Base-by-base conservation (phyloP, 2,797 vertebrate genomes). In the Chrosomus eos region DNA sequence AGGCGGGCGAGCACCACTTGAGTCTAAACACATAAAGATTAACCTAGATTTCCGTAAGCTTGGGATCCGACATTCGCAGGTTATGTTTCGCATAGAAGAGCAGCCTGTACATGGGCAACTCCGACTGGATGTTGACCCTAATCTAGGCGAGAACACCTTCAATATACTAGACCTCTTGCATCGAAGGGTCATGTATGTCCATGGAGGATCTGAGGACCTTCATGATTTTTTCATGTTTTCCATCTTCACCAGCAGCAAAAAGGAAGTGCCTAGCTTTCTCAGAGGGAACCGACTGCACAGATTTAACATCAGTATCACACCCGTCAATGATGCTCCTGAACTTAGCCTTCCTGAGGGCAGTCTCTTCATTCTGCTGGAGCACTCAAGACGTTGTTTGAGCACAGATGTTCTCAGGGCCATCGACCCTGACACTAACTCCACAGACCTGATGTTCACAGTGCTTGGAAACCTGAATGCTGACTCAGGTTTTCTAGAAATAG, bases 181-280 rank as follows among this genome's bases (percentile, higher is more conserved):
- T 87, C 94, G 93, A 7, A 94, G 94, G 77, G 91, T 98, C 80
- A 93, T 95, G 70, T 99, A 98, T 45, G 81, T 96, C 83, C 98
- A 98, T 81, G 92, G 96, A 48, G 96, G 97, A 38, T 97, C 97
- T 36, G 97, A 99, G 87, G 93, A 93, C 83, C 86, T 88, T 66
- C 91, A 58, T 0, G 96, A 98, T 92, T 94, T 93, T 91, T 99
- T 98, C 89, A 95, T 92, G 88, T 98, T 98, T 92, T 96, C 94
- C 0, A 70, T 97, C 81, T 96, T 93, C 90, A 92, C 89, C 58
- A 95, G 58, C 79, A 95, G 91, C 74, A 95, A 95, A 88, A 95
- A 93, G 78, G 89, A 91, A 71, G 79, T 96, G 72, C 95, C 94
- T 48, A 53, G 75, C 0, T 93, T 93, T 92, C 90, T 96, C 18